These are phyloP conservation scores for Lasioglossum oenotherae DNA, from an alignment of 2,888 invertebrate species.

Conservation along the genomic window DNA sequence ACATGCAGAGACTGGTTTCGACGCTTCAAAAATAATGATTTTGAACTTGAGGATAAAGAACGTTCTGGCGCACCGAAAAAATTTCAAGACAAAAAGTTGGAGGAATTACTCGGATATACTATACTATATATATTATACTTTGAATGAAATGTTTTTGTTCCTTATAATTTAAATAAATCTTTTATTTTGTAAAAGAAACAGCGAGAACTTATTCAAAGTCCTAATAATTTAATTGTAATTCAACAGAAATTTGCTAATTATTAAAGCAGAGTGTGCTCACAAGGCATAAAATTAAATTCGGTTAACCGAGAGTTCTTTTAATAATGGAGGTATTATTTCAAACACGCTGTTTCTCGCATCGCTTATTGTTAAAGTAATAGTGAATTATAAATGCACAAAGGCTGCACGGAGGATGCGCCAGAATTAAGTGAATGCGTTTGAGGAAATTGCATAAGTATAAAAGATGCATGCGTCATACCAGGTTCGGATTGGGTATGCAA, in stretches of 20 bases:
- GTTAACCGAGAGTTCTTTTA: neutral
- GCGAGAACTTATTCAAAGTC: too few species aligned
- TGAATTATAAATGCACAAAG: neutral
- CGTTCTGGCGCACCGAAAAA: too few species aligned
- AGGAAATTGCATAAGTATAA: slow-evolving; percentile 24
- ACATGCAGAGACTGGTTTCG: too few species aligned
- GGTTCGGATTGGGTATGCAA: slow-evolving; percentile 42
- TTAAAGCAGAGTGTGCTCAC: neutral
- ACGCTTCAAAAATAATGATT: too few species aligned
- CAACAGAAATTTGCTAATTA: neutral
- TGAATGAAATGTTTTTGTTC: too few species aligned
- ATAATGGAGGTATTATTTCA: neutral
- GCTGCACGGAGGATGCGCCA: neutral
- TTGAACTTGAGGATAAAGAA: too few species aligned
- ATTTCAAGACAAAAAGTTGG: too few species aligned
- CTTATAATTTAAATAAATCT: too few species aligned
- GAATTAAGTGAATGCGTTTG: slow-evolving; percentile 8
- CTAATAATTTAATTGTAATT: too few species aligned
- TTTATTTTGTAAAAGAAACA: too few species aligned
- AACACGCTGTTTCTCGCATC: neutral
- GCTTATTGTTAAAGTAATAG: neutral
- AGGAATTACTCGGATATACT: too few species aligned
- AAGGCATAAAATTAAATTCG: neutral
- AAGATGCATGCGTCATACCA: slow-evolving; percentile 19
- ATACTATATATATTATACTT: too few species aligned